phyloP scores from a whole-genome alignment of 2,888 invertebrate genomes.

The Drosophila recens region DNA sequence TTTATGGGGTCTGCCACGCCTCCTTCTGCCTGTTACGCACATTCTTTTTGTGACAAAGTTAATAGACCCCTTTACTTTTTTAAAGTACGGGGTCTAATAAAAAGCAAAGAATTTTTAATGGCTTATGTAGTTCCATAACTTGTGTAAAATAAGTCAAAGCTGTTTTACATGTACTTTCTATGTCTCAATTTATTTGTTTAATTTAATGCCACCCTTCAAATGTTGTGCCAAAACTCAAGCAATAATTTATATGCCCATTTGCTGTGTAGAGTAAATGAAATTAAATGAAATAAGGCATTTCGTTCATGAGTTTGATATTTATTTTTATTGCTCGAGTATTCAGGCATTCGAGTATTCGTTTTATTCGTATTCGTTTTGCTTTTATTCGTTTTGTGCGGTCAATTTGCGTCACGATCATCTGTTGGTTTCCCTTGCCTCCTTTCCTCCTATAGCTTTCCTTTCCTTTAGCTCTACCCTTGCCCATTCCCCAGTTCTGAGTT shows the following conservation, averaged over 20 bases:
- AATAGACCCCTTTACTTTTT: no score
- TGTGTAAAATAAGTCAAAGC: no score
- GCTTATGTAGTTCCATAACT: no score
- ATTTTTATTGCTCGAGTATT: conserved; percentile 26
- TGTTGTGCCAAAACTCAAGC: background rate
- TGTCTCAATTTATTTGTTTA: no score
- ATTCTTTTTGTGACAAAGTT: no score
- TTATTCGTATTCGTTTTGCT: conserved; percentile 8
- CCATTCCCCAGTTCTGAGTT: background rate
- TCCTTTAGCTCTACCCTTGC: background rate
- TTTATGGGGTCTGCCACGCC: no score
- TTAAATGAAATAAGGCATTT: conserved; percentile 58
- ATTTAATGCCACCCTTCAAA: no score
- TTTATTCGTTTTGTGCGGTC: conserved; percentile 28
- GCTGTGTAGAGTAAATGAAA: conserved; percentile 33
- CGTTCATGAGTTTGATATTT: conserved; percentile 50
- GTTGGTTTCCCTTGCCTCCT: conserved; percentile 25
- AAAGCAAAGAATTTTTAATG: no score
- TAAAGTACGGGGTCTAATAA: no score
- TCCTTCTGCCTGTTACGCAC: no score
- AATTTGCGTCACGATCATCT: conserved; percentile 56
- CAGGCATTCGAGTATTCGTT: conserved; percentile 10
- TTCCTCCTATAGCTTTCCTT: no score
- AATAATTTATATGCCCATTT: background rate
- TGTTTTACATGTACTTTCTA: no score